Conservation (phyloP, 2,113 vertebrate genomes). For the Gallinago paraguaiae region DNA sequence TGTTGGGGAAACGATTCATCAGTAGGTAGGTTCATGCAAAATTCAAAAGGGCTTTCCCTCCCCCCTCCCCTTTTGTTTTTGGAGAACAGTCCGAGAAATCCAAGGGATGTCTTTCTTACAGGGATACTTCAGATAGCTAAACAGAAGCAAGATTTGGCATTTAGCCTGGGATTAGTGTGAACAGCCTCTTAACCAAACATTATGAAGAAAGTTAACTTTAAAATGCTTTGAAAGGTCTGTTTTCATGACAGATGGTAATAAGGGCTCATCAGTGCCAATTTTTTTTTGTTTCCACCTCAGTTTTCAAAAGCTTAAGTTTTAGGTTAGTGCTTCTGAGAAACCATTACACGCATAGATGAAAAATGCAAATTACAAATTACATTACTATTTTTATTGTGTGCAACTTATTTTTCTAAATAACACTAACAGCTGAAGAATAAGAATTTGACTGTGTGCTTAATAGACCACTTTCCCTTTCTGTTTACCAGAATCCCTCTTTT, state of each 20-base stretch:
- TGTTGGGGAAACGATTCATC: neutral
- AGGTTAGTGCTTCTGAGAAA: slow-evolving; percentile 30
- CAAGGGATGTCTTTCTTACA: slow-evolving; percentile 56
- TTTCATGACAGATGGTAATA: slow-evolving; percentile 66
- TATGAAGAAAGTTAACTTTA: slow-evolving; percentile 67
- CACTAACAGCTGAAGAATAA: neutral
- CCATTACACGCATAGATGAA: neutral
- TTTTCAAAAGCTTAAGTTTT: slow-evolving; percentile 42
- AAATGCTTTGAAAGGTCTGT: slow-evolving; percentile 68
- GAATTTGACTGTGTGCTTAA: neutral
- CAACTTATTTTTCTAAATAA: neutral
- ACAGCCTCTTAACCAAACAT: slow-evolving; percentile 65
- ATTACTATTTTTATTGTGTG: neutral
- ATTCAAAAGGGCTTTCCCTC: neutral
- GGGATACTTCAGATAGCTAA: slow-evolving; percentile 43
- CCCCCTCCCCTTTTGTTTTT: neutral
- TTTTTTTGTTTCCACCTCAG: slow-evolving; percentile 50
- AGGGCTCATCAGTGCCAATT: slow-evolving; percentile 61
- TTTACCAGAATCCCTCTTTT: neutral
- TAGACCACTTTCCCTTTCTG: neutral
- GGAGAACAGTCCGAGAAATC: slow-evolving; percentile 51
- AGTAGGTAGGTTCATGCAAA: neutral
- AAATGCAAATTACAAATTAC: neutral
- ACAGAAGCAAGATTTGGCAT: slow-evolving; percentile 63
- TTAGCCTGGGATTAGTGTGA: slow-evolving; percentile 54